phyloP scores from a whole-genome alignment of 2,113 vertebrate species.

The Rhinolophus sinicus region DNA sequence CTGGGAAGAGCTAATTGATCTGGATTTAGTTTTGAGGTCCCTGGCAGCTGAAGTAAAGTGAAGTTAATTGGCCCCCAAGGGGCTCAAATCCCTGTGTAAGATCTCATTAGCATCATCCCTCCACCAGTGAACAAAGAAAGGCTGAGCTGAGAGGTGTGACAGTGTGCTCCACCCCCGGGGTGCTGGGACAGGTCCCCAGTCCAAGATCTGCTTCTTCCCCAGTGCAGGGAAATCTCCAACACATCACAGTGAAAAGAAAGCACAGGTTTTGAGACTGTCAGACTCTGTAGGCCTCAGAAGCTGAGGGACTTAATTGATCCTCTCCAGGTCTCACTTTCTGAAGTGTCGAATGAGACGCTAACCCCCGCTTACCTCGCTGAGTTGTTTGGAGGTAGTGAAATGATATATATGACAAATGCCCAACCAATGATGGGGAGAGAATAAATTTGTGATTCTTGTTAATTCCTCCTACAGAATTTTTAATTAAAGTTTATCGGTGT shows the following conservation, averaged over 20 bases:
- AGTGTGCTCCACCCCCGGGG: background rate
- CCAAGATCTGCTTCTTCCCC: background rate
- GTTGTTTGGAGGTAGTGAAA: background rate
- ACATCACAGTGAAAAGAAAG: background rate
- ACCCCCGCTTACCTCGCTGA: background rate
- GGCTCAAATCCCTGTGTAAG: slow-evolving; percentile 61
- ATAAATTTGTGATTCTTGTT: background rate
- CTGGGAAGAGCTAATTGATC: slow-evolving; percentile 78
- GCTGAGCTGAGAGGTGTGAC: slow-evolving; percentile 18
- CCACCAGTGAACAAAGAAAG: slow-evolving; percentile 37
- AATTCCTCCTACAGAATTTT: background rate
- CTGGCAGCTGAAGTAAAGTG: slow-evolving; percentile 71
- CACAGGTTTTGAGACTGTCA: rapidly evolving
- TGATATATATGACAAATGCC: background rate
- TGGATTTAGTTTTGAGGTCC: slow-evolving; percentile 73
- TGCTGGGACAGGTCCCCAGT: background rate
- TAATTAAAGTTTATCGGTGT: too few relatives aligned
- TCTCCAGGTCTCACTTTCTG: background rate
- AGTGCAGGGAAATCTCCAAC: background rate
- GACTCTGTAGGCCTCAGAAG: background rate
- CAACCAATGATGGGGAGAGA: background rate
- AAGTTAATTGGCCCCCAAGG: slow-evolving; percentile 78
- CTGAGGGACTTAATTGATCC: background rate
- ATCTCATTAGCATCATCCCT: slow-evolving; percentile 70
- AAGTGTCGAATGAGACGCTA: background rate